phyloP scores from a whole-genome alignment of 2,888 invertebrate genomes.

The Pyrochroa serraticornis region DNA sequence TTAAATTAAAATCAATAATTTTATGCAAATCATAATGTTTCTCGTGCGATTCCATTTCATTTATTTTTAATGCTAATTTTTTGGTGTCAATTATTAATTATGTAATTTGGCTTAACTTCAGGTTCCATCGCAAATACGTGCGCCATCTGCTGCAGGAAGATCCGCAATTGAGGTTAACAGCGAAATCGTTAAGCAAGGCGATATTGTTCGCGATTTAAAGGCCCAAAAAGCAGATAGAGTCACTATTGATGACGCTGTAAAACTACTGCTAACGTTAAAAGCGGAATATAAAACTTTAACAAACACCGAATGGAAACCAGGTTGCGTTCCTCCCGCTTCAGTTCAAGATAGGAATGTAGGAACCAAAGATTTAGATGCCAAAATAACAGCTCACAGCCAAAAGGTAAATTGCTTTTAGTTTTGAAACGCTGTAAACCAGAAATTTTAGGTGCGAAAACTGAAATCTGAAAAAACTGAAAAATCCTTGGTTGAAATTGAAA shows the following conservation, averaged over 20 bases:
- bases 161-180: conserved; percentile 33
- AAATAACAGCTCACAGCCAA: conserved; percentile 64
- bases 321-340: conserved; percentile 6
- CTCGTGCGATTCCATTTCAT: no score
- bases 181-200: conserved; percentile 66
- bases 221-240: conserved; percentile 62
- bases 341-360: no score
- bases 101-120: no score
- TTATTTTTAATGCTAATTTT: no score
- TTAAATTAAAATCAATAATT: no score
- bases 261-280: conserved; percentile 63
- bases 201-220: conserved; percentile 59
- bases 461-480: conserved; percentile 65
- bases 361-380: conserved; percentile 48
- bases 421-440: background rate
- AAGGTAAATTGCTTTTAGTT: conserved; percentile 45
- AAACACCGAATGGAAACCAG: conserved; percentile 63
- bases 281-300: conserved; percentile 63
- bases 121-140: no score
- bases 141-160: conserved; percentile 9
- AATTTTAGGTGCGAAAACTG: conserved; percentile 52
- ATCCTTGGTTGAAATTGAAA: conserved; percentile 62
- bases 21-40: no score
- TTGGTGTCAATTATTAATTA: no score
- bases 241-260: conserved; percentile 63